Evolutionary conservation across 2,797 vertebrate species (phyloP), one percentile per base, ranked within the genome.

Genomic region (Amblyopsis hoosieri): DNA sequence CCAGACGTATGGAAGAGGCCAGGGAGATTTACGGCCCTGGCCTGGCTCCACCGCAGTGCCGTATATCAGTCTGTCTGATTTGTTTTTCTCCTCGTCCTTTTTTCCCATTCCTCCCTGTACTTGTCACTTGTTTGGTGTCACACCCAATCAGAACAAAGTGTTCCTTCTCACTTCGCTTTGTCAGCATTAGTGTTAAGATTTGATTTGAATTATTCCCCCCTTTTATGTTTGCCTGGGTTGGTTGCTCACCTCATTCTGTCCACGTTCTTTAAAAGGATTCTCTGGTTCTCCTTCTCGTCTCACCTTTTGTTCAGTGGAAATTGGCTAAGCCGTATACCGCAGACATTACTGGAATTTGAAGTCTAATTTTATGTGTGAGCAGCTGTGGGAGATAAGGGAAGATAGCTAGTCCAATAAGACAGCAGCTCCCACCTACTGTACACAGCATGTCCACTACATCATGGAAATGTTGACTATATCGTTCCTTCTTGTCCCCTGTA

Each of bases 21-120:
- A 59, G 81, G 62, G 57, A 85, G 87, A 91, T 92, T 91, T 84
- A 91, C 78, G 75, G 69, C 61, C 37, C 1, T 3, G 58, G 64
- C 62, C n/a, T 47, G 74, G 76, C 80, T 73, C 62, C 3, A 64
- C 81, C 74, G 75, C 68, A 60, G 62, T 23, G 76, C 79, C 12
- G 67, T 89, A 78, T 69, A 88, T 87, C 83, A 85, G 69, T 70
- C 72, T 69, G 74, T 82, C 69, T 80, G 75, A 85, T 74, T 66
- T 72, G 64, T 81, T 79, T 82, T 71, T 61, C 79, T 66, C 74
- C 74, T 81, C 62, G 59, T 79, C 62, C 69, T 74, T 70, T 79
- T 51, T 70, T 54, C 64, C 55, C 15, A 37, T 33, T 60, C 62
- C 68, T 79, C 68, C 57, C 62, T 72, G 60, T 70, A 42, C 65